These are phyloP conservation scores for Hyles euphorbiae DNA, from an alignment of 1,140 invertebrate species.

Conservation along the genomic window DNA sequence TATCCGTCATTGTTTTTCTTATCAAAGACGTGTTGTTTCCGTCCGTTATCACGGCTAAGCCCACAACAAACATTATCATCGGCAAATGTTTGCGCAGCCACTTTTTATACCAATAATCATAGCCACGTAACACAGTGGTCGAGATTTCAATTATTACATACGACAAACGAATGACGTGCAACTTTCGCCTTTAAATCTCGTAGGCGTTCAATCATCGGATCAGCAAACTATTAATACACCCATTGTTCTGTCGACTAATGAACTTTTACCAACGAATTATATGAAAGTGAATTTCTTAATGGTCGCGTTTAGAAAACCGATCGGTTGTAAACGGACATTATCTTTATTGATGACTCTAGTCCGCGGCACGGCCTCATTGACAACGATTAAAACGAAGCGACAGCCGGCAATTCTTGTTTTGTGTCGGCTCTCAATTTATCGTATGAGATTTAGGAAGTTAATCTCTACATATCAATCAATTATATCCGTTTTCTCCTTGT, in stretches of 20 bases:
- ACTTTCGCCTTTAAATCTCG: conserved; percentile 35
- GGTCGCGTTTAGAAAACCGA: conserved; percentile 22
- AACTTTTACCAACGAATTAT: conserved; percentile 35
- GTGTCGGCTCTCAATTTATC: too few species aligned
- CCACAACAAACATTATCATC: conserved; percentile 9
- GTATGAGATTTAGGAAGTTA: too few species aligned
- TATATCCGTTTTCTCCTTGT: too few species aligned
- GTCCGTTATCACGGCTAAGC: conserved; percentile 6
- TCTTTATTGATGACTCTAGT: conserved; percentile 19
- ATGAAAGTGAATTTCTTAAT: conserved; percentile 34
- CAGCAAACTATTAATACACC: conserved; percentile 9
- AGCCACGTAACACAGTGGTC: conserved; percentile 36
- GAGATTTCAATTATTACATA: conserved; percentile 39
- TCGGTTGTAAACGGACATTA: conserved; percentile 9
- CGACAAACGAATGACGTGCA: conserved; percentile 27
- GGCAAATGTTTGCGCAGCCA: conserved; percentile 15
- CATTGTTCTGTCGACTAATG: conserved; percentile 44
- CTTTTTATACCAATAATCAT: conserved; percentile 3
- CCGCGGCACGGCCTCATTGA: too few species aligned
- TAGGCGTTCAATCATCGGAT: conserved; percentile 39
- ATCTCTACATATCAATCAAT: too few species aligned
- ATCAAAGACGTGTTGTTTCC: neutral
- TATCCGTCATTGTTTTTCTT: too few species aligned
- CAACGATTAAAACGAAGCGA: too few species aligned
- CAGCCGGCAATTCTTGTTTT: too few species aligned